Conservation (phyloP, 2,797 vertebrate genomes). For the Microcaecilia unicolor region DNA sequence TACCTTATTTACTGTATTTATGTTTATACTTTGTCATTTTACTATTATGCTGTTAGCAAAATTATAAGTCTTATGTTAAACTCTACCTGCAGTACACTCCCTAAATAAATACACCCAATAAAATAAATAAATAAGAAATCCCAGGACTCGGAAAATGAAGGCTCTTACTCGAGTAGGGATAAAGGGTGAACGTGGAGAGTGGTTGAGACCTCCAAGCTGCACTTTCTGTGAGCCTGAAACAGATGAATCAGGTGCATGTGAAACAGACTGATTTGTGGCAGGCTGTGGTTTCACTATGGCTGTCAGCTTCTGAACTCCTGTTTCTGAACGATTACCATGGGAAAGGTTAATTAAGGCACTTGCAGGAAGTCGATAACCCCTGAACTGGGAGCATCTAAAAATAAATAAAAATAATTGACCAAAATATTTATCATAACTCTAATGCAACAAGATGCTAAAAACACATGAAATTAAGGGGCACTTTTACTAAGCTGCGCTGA, state of each 20-base stretch:
- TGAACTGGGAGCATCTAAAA: conserved; percentile 68
- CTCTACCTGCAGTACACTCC: too few species aligned
- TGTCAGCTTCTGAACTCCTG: conserved; percentile 75
- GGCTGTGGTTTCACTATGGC: conserved; percentile 91
- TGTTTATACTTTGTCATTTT: too few species aligned
- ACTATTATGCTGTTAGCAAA: too few species aligned
- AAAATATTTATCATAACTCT: background rate
- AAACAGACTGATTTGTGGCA: conserved; percentile 43
- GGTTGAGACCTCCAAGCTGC: conserved; percentile 74
- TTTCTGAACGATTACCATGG: conserved; percentile 76
- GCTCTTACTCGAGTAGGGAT: conserved; percentile 74
- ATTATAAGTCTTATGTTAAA: too few species aligned
- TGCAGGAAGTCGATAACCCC: conserved; percentile 84
- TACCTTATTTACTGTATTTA: too few species aligned
- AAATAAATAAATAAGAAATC: too few species aligned
- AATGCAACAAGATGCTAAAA: background rate
- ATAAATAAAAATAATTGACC: background rate
- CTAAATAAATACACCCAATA: too few species aligned
- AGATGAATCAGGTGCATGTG: conserved; percentile 26
- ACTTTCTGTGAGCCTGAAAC: conserved; percentile 47
- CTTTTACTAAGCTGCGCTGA: too few species aligned
- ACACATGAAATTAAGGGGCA: too few species aligned
- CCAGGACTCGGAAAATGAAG: too few species aligned
- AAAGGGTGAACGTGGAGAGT: conserved; percentile 85
- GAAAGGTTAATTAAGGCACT: conserved; percentile 92